These are phyloP conservation scores for Euleptes europaea DNA, from an alignment of 2,113 vertebrate genomes.

Conservation along the genomic window DNA sequence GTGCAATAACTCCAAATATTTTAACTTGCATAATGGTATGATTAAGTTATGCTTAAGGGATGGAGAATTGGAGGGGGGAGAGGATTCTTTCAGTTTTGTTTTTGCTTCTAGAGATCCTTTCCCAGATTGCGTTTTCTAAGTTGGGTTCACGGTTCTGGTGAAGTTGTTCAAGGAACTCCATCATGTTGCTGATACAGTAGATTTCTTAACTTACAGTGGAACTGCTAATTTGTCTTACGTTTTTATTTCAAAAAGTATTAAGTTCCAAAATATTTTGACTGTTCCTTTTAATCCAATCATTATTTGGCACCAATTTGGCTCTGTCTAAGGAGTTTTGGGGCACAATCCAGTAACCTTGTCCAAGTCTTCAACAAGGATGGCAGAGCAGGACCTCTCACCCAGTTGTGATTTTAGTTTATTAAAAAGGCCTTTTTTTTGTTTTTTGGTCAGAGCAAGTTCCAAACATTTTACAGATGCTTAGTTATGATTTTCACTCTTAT, in stretches of 20 bases:
- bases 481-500: constrained; percentile 62
- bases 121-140: constrained; percentile 82
- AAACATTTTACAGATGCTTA: not conserved
- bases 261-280: constrained; percentile 52
- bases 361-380: constrained; percentile 41
- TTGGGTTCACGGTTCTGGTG: constrained; percentile 78
- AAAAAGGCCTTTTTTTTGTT: no score
- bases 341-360: not conserved
- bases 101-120: constrained; percentile 87
- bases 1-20: constrained; percentile 92
- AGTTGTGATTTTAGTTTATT: not conserved
- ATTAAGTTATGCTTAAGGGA: constrained; percentile 82
- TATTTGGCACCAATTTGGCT: constrained; percentile 52
- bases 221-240: constrained; percentile 27
- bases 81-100: constrained; percentile 68
- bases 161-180: constrained; percentile 69
- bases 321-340: constrained; percentile 61
- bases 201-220: constrained; percentile 64
- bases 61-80: constrained; percentile 51
- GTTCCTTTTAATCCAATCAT: constrained; percentile 60
- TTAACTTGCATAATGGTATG: constrained; percentile 88
- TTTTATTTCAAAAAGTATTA: constrained; percentile 45
- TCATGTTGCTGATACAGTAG: constrained; percentile 62
- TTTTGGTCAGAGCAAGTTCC: no score
- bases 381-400: not conserved